Conservation (phyloP, 2,888 invertebrate species). For the Chironomus riparius region DNA sequence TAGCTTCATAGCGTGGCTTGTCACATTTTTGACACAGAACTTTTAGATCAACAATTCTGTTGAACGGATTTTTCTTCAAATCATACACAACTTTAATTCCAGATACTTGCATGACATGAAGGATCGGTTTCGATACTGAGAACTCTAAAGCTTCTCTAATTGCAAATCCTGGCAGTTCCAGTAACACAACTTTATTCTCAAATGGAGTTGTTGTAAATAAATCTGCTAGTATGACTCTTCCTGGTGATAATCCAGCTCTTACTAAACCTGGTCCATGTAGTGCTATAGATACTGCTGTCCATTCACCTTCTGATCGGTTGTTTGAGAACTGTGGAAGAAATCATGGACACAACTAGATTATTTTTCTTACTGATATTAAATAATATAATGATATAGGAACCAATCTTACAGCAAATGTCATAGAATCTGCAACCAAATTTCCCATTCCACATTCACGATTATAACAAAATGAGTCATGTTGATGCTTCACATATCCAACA, state of each 20-base stretch:
- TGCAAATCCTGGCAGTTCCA: not conserved
- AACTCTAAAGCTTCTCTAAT: slow-evolving; percentile 8
- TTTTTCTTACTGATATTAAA: too few relatives aligned
- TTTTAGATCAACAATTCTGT: slow-evolving; percentile 49
- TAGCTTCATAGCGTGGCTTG: slow-evolving; percentile 52
- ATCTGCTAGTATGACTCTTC: slow-evolving; percentile 32
- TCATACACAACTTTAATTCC: slow-evolving; percentile 52
- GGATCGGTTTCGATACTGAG: not conserved
- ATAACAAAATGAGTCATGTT: slow-evolving; percentile 49
- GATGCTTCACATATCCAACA: slow-evolving; percentile 51
- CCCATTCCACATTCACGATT: slow-evolving; percentile 64
- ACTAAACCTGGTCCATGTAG: slow-evolving; percentile 61
- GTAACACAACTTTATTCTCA: not conserved
- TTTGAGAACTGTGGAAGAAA: slow-evolving; percentile 30
- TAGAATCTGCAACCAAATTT: slow-evolving; percentile 61
- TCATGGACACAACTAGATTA: too few relatives aligned
- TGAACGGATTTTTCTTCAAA: slow-evolving; percentile 48
- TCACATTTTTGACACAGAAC: slow-evolving; percentile 56
- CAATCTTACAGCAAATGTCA: slow-evolving; percentile 50
- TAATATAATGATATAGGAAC: too few relatives aligned
- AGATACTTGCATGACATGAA: slow-evolving; percentile 46
- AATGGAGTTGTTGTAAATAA: not conserved
- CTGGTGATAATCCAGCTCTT: slow-evolving; percentile 46
- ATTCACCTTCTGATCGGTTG: slow-evolving; percentile 41
- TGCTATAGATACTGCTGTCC: slow-evolving; percentile 61